A percentile compares a stretch with the other conserved stretches of the same genome.
These are phyloP conservation scores for Heterodera carotae DNA, from an alignment of 1,140 invertebrate species.

Conservation along the genomic window DNA sequence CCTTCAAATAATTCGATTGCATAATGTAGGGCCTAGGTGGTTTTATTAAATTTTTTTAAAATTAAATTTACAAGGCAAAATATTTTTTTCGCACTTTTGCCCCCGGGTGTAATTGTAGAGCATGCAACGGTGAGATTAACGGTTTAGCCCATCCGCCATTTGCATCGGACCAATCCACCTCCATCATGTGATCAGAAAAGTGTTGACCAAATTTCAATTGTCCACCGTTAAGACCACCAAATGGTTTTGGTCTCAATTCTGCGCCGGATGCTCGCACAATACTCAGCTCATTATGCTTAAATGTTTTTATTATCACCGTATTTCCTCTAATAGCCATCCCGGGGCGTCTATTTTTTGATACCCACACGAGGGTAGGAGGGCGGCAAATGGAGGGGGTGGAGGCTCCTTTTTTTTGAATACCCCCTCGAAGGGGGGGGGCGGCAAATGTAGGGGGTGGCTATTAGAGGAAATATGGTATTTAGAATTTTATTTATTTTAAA, in stretches of 20 bases:
- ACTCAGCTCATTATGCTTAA: background rate
- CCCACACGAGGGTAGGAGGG: no score
- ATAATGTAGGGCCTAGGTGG: slow-evolving; percentile 63
- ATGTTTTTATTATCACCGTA: no score
- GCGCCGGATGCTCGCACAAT: background rate
- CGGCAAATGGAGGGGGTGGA: no score
- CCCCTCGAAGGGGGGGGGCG: no score
- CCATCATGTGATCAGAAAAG: slow-evolving; percentile 92
- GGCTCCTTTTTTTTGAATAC: no score
- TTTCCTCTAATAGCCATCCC: no score
- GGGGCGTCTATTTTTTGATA: no score
- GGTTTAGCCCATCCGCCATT: slow-evolving; percentile 87
- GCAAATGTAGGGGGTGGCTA: no score
- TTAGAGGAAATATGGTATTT: no score
- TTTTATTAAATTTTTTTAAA: slow-evolving; percentile 1
- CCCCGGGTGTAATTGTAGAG: slow-evolving; percentile 86
- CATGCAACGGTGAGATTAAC: slow-evolving; percentile 82
- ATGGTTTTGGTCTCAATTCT: background rate
- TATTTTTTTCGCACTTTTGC: slow-evolving; percentile 73
- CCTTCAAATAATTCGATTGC: slow-evolving; percentile 89
- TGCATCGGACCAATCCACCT: slow-evolving; percentile 77
- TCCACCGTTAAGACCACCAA: slow-evolving; percentile 65
- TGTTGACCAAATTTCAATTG: slow-evolving; percentile 84
- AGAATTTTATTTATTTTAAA: no score
- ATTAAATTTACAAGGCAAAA: background rate